These are phyloP conservation scores for Invenusta paracnida DNA, from an alignment of 2,888 invertebrate genomes.

Conservation along the genomic window DNA sequence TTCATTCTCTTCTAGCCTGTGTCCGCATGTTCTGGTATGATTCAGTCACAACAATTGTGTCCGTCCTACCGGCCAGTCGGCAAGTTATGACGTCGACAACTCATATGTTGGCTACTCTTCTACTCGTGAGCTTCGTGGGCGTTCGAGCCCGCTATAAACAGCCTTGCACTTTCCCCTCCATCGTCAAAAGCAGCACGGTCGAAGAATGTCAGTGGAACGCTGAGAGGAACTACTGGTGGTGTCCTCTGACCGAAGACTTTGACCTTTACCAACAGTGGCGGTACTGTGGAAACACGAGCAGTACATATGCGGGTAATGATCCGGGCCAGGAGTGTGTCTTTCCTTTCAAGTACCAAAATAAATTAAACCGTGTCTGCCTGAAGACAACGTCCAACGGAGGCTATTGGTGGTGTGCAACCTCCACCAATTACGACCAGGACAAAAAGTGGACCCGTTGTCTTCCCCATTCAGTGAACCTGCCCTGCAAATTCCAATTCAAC, in stretches of 20 bases:
- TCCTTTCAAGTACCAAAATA: not conserved
- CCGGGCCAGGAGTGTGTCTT: constrained; percentile 25
- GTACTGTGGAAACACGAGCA: not conserved
- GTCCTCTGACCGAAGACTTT: constrained; percentile 17
- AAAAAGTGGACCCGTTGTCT: constrained; percentile 15
- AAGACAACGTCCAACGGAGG: not conserved
- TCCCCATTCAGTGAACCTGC: not conserved
- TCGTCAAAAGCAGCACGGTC: not conserved
- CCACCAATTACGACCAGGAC: constrained; percentile 12
- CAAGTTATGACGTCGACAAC: too few relatives aligned
- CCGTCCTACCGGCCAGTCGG: too few relatives aligned
- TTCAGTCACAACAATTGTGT: too few relatives aligned
- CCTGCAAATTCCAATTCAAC: not conserved
- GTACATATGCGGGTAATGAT: constrained; percentile 33
- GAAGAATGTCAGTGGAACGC: constrained; percentile 28
- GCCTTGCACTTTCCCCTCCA: not conserved
- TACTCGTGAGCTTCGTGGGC: too few relatives aligned
- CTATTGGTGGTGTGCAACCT: constrained; percentile 37
- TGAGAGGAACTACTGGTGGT: not conserved
- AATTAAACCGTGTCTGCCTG: not conserved
- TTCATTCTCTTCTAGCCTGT: too few relatives aligned
- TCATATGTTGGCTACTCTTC: too few relatives aligned
- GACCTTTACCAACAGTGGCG: not conserved
- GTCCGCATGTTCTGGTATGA: too few relatives aligned
- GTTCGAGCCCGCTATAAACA: too few relatives aligned